Conservation (phyloP, 1,140 invertebrate genomes). For the Caenorhabditis tropicalis region DNA sequence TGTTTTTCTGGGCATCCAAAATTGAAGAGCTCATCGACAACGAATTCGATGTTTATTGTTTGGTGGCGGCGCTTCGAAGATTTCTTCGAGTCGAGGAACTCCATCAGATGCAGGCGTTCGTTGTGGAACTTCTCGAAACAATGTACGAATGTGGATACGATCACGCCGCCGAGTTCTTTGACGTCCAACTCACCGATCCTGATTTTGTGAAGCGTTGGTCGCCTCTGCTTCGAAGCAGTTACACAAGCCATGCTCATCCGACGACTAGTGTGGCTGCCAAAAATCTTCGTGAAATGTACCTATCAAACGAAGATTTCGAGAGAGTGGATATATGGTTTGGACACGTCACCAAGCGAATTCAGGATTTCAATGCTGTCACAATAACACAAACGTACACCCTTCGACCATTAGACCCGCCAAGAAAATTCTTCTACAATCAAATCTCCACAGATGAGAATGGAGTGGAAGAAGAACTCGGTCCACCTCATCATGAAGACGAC, state of each 20-base stretch:
- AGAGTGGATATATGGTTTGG: slow-evolving; percentile 45
- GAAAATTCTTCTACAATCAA: background rate
- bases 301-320: background rate
- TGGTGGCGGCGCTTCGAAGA: slow-evolving; percentile 30
- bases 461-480: background rate
- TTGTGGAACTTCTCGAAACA: slow-evolving; percentile 46
- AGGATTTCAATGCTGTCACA: slow-evolving; percentile 30
- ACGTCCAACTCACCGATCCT: slow-evolving; percentile 30
- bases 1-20: background rate
- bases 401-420: background rate
- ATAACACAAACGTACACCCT: background rate
- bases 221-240: background rate
- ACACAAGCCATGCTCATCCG: slow-evolving; percentile 38
- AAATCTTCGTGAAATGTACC: slow-evolving; percentile 12
- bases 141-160: slow-evolving; percentile 44
- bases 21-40: background rate
- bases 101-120: background rate
- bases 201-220: slow-evolving; percentile 44
- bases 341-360: background rate
- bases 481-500: background rate
- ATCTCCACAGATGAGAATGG: background rate
- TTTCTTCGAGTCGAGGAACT: background rate
- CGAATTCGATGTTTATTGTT: background rate
- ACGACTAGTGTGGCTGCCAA: background rate
- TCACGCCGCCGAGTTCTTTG: background rate